Percentiles rank a stretch among this genome's conserved stretches.
Conservation (phyloP, 1,140 invertebrate genomes). For the Bombus pyrosoma region DNA sequence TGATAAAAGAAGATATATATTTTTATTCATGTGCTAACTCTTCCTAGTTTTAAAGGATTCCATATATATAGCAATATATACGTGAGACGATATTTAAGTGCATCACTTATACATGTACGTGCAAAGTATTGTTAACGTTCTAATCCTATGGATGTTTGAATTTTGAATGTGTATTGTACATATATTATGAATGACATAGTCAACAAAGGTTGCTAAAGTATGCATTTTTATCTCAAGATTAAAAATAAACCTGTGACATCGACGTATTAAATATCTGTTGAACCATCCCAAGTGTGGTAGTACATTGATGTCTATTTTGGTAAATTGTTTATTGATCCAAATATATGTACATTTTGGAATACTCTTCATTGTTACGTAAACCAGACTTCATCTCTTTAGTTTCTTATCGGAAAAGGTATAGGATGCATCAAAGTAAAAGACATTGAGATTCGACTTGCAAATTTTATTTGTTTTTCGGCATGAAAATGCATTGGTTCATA, state of each 20-base stretch:
- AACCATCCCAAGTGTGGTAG: background rate
- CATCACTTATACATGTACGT: background rate
- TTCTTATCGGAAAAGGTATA: background rate
- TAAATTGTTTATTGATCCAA: slow-evolving; percentile 14
- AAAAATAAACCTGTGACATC: slow-evolving; percentile 33
- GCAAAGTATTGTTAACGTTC: background rate
- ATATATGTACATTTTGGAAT: slow-evolving; percentile 10
- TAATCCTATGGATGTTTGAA: background rate
- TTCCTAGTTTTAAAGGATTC: slow-evolving; percentile 11
- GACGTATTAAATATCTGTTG: background rate
- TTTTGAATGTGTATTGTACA: slow-evolving; percentile 22
- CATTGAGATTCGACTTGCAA: slow-evolving; percentile 63
- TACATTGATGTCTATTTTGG: background rate
- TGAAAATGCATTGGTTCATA: slow-evolving; percentile 70
- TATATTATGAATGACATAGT: background rate
- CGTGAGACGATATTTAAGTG: background rate
- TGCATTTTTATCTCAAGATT: slow-evolving; percentile 24
- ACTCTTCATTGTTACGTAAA: background rate
- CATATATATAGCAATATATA: background rate
- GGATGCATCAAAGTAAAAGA: slow-evolving; percentile 10
- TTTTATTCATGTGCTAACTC: slow-evolving; percentile 29
- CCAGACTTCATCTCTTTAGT: background rate
- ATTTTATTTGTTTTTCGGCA: slow-evolving; percentile 69
- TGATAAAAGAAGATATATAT: slow-evolving; percentile 19
- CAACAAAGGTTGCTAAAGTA: background rate